These are phyloP conservation scores for Hirtodrosophila alboralis DNA, from an alignment of 2,888 invertebrate species.

Conservation along the genomic window DNA sequence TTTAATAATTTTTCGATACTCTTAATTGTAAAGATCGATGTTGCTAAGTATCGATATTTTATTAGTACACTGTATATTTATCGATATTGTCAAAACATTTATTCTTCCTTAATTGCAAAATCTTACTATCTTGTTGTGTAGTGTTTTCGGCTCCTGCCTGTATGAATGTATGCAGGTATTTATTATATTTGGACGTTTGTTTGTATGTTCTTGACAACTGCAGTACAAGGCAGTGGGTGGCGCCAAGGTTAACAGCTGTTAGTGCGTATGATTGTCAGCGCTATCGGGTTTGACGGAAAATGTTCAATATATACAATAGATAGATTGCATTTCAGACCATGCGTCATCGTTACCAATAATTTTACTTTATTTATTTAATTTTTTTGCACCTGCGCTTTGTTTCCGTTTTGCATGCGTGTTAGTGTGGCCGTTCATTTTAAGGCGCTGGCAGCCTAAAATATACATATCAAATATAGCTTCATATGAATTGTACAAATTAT, in stretches of 20 bases:
- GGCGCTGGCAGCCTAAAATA: constrained; percentile 44
- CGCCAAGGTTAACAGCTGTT: constrained; percentile 55
- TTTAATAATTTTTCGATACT: too few species aligned
- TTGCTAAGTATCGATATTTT: too few species aligned
- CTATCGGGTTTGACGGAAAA: constrained; percentile 15
- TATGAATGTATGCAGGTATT: constrained; percentile 2
- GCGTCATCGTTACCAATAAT: constrained; percentile 54
- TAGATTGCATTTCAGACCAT: constrained; percentile 61
- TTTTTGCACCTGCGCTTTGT: constrained; percentile 67
- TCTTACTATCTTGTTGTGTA: background rate
- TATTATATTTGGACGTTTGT: constrained; percentile 1
- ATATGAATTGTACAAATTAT: constrained; percentile 41
- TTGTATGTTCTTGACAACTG: constrained; percentile 29
- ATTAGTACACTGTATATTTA: too few species aligned
- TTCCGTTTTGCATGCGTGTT: constrained; percentile 59
- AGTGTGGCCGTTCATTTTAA: constrained; percentile 24
- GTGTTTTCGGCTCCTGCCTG: constrained; percentile 12
- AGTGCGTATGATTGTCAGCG: constrained; percentile 16
- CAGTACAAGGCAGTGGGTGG: constrained; percentile 57
- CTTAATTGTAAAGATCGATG: too few species aligned
- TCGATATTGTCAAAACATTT: too few species aligned
- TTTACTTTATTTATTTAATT: too few species aligned
- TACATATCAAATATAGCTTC: constrained; percentile 30
- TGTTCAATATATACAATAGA: constrained; percentile 28
- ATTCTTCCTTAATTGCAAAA: too few species aligned